These are phyloP conservation scores for Oreochromis aureus DNA, from an alignment of 2,113 vertebrate species.

Conservation along the genomic window DNA sequence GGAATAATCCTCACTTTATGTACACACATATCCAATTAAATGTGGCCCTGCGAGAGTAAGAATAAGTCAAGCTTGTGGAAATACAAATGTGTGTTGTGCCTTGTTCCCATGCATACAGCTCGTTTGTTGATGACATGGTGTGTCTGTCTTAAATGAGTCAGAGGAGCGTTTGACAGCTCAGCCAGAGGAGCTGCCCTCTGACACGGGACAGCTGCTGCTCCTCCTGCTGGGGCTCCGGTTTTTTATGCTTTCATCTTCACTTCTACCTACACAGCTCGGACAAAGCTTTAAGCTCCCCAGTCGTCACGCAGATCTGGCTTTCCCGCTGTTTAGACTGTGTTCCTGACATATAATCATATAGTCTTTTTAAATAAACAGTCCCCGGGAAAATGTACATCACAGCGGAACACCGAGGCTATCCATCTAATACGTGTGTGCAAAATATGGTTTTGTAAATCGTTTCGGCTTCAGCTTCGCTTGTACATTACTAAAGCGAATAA, in stretches of 20 bases:
- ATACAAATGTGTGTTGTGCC: neutral
- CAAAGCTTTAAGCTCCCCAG: neutral
- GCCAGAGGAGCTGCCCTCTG: constrained; percentile 8
- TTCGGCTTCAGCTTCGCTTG: neutral
- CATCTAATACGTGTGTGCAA: neutral
- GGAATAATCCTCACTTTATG: neutral
- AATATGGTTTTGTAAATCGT: neutral
- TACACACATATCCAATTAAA: neutral
- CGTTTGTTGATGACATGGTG: constrained; percentile 1
- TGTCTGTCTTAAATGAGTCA: constrained; percentile 22
- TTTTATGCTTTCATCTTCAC: constrained; percentile 3
- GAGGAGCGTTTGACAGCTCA: constrained; percentile 27
- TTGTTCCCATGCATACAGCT: constrained; percentile 4
- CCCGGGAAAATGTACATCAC: neutral
- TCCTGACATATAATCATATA: neutral
- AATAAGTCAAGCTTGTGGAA: neutral
- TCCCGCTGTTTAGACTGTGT: constrained; percentile 30
- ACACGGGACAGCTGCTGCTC: constrained; percentile 44
- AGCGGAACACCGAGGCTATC: neutral
- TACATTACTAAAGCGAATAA: neutral
- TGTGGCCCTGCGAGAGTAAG: neutral
- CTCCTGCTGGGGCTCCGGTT: neutral
- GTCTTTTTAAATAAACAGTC: constrained; percentile 6
- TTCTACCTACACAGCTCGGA: neutral
- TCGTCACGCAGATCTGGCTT: neutral